phyloP scores from a whole-genome alignment of 2,113 vertebrate species.

The Budorcas taxicolor region DNA sequence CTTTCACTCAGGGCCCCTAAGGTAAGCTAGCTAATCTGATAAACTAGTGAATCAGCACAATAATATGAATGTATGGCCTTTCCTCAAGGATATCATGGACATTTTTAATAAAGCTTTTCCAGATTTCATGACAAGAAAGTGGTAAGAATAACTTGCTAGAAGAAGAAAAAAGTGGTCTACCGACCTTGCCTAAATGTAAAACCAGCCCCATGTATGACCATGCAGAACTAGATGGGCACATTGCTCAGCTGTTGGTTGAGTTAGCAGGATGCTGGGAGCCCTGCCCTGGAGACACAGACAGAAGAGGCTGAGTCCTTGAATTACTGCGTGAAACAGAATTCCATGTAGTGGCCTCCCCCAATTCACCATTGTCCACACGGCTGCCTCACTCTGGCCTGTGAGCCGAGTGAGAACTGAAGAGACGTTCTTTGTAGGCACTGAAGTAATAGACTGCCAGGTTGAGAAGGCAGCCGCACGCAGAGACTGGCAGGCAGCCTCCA shows the following conservation, averaged over 20 bases:
- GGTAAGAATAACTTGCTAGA: neutral
- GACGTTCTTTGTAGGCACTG: neutral
- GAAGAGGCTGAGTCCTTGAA: neutral
- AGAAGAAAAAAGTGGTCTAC: neutral
- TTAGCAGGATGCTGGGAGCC: neutral
- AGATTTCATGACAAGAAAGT: neutral
- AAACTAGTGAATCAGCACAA: neutral
- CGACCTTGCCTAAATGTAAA: neutral
- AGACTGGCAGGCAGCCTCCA: no score
- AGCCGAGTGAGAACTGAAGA: neutral
- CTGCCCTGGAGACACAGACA: neutral
- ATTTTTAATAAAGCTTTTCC: neutral
- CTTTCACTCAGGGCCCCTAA: neutral
- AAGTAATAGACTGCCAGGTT: neutral
- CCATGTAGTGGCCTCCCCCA: neutral
- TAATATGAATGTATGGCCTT: neutral
- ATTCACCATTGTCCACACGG: neutral
- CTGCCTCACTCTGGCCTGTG: neutral
- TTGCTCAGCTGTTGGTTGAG: neutral
- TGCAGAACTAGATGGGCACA: neutral
- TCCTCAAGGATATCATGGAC: neutral
- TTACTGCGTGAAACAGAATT: neutral
- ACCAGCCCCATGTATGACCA: neutral
- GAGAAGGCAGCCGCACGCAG: neutral
- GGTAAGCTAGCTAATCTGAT: neutral